These are phyloP conservation scores for Lophochroa leadbeateri DNA, from an alignment of 2,113 vertebrate genomes.

Conservation along the genomic window DNA sequence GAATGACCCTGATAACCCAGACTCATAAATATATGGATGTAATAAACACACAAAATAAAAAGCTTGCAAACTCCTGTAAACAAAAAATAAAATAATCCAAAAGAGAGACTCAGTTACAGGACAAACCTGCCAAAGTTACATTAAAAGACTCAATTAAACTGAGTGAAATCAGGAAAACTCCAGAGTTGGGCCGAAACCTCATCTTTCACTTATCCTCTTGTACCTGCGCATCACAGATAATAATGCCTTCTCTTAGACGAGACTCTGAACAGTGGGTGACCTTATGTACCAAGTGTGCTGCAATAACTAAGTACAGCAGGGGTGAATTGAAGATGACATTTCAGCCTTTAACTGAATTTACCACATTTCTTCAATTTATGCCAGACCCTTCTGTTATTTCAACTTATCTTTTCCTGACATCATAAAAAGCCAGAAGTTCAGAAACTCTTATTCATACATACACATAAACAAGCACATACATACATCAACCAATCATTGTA, in stretches of 20 bases:
- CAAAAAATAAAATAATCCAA: background rate
- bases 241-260: background rate
- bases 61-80: background rate
- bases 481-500: background rate
- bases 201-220: background rate
- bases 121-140: background rate
- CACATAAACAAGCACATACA: background rate
- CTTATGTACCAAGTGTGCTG: constrained; percentile 42
- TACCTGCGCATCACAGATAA: constrained; percentile 22
- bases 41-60: background rate
- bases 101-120: background rate
- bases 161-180: background rate
- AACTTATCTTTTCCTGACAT: background rate
- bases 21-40: background rate
- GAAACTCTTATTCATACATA: background rate
- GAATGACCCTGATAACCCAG: background rate
- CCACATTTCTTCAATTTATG: constrained; percentile 11
- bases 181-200: background rate
- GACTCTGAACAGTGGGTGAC: constrained; percentile 37
- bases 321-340: constrained; percentile 60
- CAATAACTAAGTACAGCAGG: constrained; percentile 53
- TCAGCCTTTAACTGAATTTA: constrained; percentile 60
- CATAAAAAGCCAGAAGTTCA: background rate
- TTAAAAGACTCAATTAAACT: background rate
- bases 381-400: constrained; percentile 23